Evolutionary conservation across 2,113 vertebrate species (phyloP), one percentile per base, ranked within the genome.

Genomic region (Otis tarda): DNA sequence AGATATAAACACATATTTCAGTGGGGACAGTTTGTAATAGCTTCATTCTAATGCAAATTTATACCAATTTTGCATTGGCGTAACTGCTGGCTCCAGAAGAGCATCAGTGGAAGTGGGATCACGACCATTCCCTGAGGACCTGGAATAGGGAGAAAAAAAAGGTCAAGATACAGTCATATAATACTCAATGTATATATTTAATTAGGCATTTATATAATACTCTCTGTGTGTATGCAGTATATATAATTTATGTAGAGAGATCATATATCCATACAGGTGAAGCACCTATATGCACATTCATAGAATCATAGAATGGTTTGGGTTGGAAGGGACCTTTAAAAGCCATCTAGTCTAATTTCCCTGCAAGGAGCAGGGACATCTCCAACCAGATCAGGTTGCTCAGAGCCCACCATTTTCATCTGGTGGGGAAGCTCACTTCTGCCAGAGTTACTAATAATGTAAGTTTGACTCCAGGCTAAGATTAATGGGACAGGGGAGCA

Each of bases 1-100:
- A 75, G 45, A 83, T 39, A 75, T 52, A 96, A 96, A 78, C 49
- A 68, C 53, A 24, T 82, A n/a, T 76, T 94, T 89, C 53, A 71
- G 43, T 25, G 69, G 65, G 15, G 87, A 79, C 20, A 65, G 55
- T 87, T 95, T 87, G 81, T 71, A 83, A 83, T 6, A 73, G 18
- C 43, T 81, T 75, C 4, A 21, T 64, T 78, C 43, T 89, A 68
- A 84, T 61, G 56, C 56, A 57, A 61, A 92, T 89, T 78, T 71
- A 25, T n/a, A 78, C 19, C 55, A 71, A 10, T 53, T 92, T 84
- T 90, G 30, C 35, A 20, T 7, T 78, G 68, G 24, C 68, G 30
- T 61, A 50, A 39, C 19, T 88, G 14, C 60, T 87, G 60, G 35
- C 27, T 94, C 60, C 22, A 21, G 35, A 41, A 30, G 35, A 47